Evolutionary conservation across 2,888 invertebrate genomes (phyloP), one percentile per base, ranked within the genome.

Genomic region (Cheilosia impressa): DNA sequence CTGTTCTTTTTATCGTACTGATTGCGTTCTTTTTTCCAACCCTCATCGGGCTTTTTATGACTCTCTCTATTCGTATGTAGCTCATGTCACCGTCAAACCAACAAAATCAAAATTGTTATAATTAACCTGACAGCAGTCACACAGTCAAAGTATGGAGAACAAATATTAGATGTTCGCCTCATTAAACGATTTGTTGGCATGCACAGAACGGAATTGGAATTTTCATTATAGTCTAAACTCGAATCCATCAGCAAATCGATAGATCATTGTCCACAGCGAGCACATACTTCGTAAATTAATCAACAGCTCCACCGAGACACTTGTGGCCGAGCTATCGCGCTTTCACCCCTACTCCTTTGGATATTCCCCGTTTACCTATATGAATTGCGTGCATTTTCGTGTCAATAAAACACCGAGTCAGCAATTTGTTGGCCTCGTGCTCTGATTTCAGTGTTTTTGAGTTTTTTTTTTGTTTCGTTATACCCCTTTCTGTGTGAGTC

Each of bases 331-430:
- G 47, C 73, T 38, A 13, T 13, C 10, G 13, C 38, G 31, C 31
- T 7, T 9, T 34, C 10, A 10, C 9, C 34, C 2, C 43, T 38
- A 73, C 53, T 66, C 73, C 73, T 34, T 77, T 34, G n/a, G 52
- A 60, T 24, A 7, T 34, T 17, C 31, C 15, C 13, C 19, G 57
- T n/a, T 34, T 55, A 24, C 31, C 13, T 55, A 17, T 19, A n/a
- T 13, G n/a, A 60, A 60, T 50, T 78, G 68, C 55, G 82, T 83
- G 66, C 55, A 78, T 43, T 63, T 52, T 63, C 66, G 55, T 72
- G 66, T 78, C 82, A 83, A 82, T 60, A 72, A 41, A 57, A 43
- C 53, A 68, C 43, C 15, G 55, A 60, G 19, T 73, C 43, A 55
- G 38, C 58, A 55, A 47, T 31, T 77, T 55, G 31, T 78, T 66